phyloP scores from a whole-genome alignment of 2,888 invertebrate species.

The Selenia dentaria region DNA sequence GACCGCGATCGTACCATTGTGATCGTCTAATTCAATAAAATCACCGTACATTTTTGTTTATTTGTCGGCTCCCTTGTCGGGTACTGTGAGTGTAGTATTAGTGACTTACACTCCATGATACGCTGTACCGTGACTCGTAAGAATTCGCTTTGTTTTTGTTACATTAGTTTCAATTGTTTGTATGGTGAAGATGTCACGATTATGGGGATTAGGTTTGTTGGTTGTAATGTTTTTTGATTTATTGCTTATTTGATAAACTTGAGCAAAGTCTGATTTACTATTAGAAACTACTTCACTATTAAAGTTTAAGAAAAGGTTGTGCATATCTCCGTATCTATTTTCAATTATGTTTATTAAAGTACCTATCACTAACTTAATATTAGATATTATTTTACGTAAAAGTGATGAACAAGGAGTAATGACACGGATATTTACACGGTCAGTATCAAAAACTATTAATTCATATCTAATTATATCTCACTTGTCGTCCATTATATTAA shows the following conservation, averaged over 20 bases:
- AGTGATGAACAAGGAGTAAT: not conserved
- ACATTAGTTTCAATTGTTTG: conserved; percentile 26
- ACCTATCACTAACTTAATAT: too few relatives aligned
- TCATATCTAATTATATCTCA: conserved; percentile 61
- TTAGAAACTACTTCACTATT: not conserved
- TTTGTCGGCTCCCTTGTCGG: conserved; percentile 78
- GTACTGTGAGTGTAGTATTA: conserved; percentile 64
- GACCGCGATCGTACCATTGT: conserved; percentile 68
- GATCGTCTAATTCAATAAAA: conserved; percentile 83
- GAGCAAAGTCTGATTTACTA: not conserved
- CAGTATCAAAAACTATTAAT: conserved; percentile 56
- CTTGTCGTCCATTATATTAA: conserved; percentile 64
- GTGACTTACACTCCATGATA: conserved; percentile 67
- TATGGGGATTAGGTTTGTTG: conserved; percentile 30
- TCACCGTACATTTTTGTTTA: conserved; percentile 81
- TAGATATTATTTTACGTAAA: too few relatives aligned
- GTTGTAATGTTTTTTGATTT: conserved; percentile 17
- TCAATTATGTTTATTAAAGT: too few relatives aligned
- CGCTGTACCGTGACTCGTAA: conserved; percentile 56
- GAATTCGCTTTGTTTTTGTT: conserved; percentile 45
- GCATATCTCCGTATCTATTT: too few relatives aligned
- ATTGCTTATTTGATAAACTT: too few relatives aligned
- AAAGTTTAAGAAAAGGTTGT: not conserved
- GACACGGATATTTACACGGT: conserved; percentile 33
- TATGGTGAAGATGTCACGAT: conserved; percentile 29